A percentile compares a stretch with the other conserved stretches of the same genome.
Conservation (phyloP, 2,797 vertebrate genomes). For the Rhincodon typus region DNA sequence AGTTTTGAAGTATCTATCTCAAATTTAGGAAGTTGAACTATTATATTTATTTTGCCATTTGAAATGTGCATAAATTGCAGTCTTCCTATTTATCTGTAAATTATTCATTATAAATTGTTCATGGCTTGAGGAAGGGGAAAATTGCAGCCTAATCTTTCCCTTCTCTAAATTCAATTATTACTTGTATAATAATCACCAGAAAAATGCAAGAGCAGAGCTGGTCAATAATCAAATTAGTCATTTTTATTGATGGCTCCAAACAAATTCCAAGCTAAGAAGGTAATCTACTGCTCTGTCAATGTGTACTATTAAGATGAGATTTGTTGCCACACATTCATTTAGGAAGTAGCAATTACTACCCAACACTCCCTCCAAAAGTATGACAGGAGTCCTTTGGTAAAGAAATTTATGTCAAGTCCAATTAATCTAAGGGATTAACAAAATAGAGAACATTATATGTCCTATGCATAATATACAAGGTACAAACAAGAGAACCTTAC, state of each 20-base stretch:
- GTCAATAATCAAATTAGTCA: constrained; percentile 35
- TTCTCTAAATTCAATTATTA: constrained; percentile 32
- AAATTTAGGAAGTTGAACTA: background rate
- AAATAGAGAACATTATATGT: background rate
- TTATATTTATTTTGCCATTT: background rate
- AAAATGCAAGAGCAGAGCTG: constrained; percentile 23
- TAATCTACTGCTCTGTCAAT: constrained; percentile 37
- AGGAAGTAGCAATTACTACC: constrained; percentile 23
- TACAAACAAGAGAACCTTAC: constrained; percentile 5
- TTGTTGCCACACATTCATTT: constrained; percentile 35
- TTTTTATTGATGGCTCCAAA: constrained; percentile 32
- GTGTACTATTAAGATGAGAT: constrained; percentile 32
- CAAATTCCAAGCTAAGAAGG: constrained; percentile 28
- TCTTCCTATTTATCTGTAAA: constrained; percentile 22
- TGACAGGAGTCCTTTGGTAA: background rate
- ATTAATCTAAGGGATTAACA: background rate
- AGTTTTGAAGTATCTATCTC: background rate
- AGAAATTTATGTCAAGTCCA: constrained; percentile 26
- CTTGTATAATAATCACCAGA: constrained; percentile 24
- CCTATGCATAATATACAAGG: background rate
- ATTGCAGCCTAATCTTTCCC: constrained; percentile 12
- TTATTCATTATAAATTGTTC: background rate
- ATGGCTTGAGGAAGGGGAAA: background rate
- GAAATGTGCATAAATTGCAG: background rate
- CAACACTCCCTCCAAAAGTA: background rate